Evolutionary conservation across 2,113 vertebrate species (phyloP), one percentile per base, ranked within the genome.

Genomic region (Sisor rabdophorus): DNA sequence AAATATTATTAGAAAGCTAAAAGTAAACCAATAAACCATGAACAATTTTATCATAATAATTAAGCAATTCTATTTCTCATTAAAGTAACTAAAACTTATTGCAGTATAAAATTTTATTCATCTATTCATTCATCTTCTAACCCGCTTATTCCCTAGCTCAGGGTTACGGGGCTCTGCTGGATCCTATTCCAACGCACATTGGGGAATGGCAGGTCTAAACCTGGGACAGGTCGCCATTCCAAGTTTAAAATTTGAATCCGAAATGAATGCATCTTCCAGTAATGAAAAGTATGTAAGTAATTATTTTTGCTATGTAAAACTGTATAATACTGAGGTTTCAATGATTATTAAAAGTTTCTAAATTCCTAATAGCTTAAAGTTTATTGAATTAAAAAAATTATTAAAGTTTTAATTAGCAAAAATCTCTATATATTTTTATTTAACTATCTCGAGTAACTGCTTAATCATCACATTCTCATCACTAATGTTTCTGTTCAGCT

Each of bases 381-480:
- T 0, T 20, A 5, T 40, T 20, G 3, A 36, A 13, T n/a, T n/a
- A 63, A n/a, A 63, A 63, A 58, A 11, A 24, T 2, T 15, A 24
- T 44, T 22, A 44, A 4, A 44, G 40, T 44, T 9, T 7, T 64
- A 44, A 64, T 64, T 67, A 67, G 44, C 13, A 24, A 24, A 48
- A 26, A 11, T 67, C n/a, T 16, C n/a, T 16, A 48, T 17, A 67
- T 48, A 26, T 47, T 17, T 47, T 24, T 10, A 26, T 48, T 26
- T 13, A 67, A 4, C n/a, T 11, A 48, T 48, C 36, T 65, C 17
- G 2, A 67, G 11, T 48, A 67, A 26, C 13, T 67, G 32, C 19
- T 64, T 40, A n/a, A 40, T 64, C 60, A 30, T 61, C 30, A 64
- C 60, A 22, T 64, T 64, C 53, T 71, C 47, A 61, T 70, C 44